Conservation (phyloP, 2,797 vertebrate species). For the Galaxias olidus region DNA sequence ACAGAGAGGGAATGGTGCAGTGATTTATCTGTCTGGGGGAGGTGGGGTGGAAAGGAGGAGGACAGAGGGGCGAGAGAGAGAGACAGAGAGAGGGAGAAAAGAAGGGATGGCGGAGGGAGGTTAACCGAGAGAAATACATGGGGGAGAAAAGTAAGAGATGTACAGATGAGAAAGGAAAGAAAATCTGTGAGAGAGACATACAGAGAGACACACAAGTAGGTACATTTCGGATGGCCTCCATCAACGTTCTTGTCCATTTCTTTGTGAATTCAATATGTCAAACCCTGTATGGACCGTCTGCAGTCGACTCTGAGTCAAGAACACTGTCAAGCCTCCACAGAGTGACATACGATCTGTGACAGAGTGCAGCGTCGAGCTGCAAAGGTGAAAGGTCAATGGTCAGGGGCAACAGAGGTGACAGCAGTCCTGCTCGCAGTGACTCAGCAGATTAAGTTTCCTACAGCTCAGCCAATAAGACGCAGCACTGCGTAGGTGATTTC, state of each 20-base stretch:
- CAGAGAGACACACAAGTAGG: no score
- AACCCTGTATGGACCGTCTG: no score
- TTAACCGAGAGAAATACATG: background rate
- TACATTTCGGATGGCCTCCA: no score
- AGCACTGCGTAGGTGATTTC: no score
- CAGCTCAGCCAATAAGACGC: no score
- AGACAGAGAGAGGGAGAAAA: conserved; percentile 13
- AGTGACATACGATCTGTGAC: background rate
- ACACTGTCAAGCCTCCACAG: no score
- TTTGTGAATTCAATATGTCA: no score
- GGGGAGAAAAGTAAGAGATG: background rate
- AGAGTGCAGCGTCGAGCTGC: background rate
- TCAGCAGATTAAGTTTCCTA: no score
- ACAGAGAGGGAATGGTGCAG: background rate
- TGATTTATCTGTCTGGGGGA: conserved; percentile 7
- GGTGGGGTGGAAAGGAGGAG: conserved; percentile 7
- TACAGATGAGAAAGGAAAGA: background rate
- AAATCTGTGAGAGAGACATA: background rate
- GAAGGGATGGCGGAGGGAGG: background rate
- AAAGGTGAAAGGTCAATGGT: background rate
- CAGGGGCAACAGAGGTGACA: background rate
- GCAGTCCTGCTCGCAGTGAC: background rate
- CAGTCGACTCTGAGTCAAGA: no score
- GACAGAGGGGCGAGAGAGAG: conserved; percentile 27
- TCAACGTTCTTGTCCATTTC: no score